These are phyloP conservation scores for Cepaea hortensis DNA, from an alignment of 2,888 invertebrate species.

Conservation along the genomic window DNA sequence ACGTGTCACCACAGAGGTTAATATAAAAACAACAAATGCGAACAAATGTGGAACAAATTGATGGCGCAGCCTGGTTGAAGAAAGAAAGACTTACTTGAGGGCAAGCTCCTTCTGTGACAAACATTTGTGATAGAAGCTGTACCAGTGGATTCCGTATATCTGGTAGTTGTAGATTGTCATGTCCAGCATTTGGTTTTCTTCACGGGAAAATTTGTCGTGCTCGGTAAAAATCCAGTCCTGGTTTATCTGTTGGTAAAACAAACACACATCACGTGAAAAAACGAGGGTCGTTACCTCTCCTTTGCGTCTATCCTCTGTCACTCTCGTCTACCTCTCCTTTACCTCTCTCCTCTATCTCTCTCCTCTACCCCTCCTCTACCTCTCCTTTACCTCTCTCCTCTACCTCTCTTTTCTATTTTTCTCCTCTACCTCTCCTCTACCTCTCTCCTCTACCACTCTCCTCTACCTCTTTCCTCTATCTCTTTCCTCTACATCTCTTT, in stretches of 20 bases:
- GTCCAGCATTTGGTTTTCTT: conserved; percentile 47
- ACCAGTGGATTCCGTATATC: conserved; percentile 48
- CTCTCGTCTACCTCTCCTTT: not conserved
- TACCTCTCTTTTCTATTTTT: too few relatives aligned
- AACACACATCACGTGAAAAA: not conserved
- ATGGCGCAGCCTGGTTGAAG: too few relatives aligned
- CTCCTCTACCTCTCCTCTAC: too few relatives aligned
- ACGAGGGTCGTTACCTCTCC: not conserved
- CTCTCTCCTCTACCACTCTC: too few relatives aligned
- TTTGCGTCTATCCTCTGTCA: not conserved
- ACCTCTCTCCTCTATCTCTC: not conserved
- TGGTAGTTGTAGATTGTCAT: conserved; percentile 44
- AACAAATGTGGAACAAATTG: too few relatives aligned
- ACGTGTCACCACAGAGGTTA: too few relatives aligned
- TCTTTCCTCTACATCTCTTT: too few relatives aligned
- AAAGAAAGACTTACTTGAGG: conserved; percentile 1
- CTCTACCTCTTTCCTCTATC: too few relatives aligned
- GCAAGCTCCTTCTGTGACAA: conserved; percentile 43
- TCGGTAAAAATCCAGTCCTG: conserved; percentile 43
- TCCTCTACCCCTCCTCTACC: not conserved
- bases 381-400: not conserved
- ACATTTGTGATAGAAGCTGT: conserved; percentile 45
- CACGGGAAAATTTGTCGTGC: conserved; percentile 39
- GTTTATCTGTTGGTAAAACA: not conserved
- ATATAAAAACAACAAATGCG: too few relatives aligned